Evolutionary conservation across 1,140 invertebrate genomes (phyloP), one percentile per base, ranked within the genome.

Genomic region (Chironomus striatipennis): DNA sequence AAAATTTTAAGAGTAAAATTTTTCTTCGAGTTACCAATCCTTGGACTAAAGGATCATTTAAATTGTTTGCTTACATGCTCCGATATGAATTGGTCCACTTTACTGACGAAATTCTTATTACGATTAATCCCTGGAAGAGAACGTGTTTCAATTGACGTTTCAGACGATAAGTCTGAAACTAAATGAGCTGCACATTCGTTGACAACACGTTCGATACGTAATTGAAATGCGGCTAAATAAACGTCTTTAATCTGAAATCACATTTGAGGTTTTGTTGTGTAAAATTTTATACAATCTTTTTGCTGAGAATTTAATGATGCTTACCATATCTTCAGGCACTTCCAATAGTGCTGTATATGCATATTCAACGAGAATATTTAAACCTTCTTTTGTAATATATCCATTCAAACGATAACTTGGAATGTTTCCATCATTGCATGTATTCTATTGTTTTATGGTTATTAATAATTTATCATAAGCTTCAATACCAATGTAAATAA

Each of bases 341-440:
- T 84, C 80, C 65, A 85, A 78, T 42, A 81, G 81, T 4, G 82
- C 84, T 77, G 93, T 93, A 82, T 95, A 95, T 42, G 90, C 90
- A 83, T 91, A 95, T 80, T 94, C 89, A 34, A 95, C 86, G 7
- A 95, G 84, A 75, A 87, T 87, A 76, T 90, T 87, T 77, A 95
- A 84, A 65, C 91, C 88, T 34, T 47, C 24, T 64, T 74, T 74
- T 42, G 73, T 76, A n/a, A 76, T 72, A 12, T 42, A 18, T 15
- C 75, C 74, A 74, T 76, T 76, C 18, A 76, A 17, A 64, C 73
- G 65, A 74, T 73, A 76, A 43, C 75, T 76, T 18, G 75, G 75
- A 73, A 76, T 76, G 65, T 70, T 70, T 7, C 70, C 74, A 42
- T 76, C 75, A 43, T 42, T 73, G 34, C 67, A 74, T 42, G 65